These are phyloP conservation scores for Rallus limicola DNA, from an alignment of 2,113 vertebrate genomes.

Conservation along the genomic window DNA sequence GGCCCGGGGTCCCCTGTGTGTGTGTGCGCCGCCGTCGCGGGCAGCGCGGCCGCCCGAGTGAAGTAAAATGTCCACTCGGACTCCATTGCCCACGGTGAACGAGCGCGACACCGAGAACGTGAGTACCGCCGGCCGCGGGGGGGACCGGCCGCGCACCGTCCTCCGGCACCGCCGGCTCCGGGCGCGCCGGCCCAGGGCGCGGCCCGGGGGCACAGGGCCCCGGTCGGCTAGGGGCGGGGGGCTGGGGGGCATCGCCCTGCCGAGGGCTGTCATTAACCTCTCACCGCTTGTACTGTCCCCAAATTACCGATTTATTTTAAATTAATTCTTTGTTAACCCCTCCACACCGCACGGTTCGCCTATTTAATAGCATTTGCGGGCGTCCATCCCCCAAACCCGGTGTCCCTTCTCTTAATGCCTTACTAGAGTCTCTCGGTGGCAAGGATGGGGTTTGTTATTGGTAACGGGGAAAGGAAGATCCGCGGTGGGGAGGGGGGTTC, in stretches of 20 bases:
- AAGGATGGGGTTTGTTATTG: not conserved
- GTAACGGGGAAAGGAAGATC: not conserved
- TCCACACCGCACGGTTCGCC: not conserved
- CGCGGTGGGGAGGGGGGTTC: not conserved
- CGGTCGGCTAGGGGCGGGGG: not conserved
- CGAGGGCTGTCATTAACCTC: not conserved
- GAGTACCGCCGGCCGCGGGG: constrained; percentile 71
- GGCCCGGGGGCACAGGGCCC: not conserved
- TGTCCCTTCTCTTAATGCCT: not conserved
- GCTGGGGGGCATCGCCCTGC: not conserved
- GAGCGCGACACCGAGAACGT: constrained; percentile 94
- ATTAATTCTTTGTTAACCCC: not conserved
- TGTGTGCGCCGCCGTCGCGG: constrained; percentile 28
- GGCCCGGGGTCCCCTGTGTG: not conserved
- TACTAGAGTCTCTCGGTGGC: not conserved
- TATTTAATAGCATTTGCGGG: not conserved
- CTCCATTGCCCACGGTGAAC: constrained; percentile 92
- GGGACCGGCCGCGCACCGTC: not conserved
- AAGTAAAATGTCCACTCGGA: constrained; percentile 91
- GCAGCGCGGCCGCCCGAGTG: constrained; percentile 30
- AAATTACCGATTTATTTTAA: not conserved
- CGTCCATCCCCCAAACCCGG: not conserved
- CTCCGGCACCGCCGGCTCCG: not conserved
- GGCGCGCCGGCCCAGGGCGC: not conserved
- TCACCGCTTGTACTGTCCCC: not conserved